phyloP scores from a whole-genome alignment of 2,888 invertebrate species.

The Chaetoderma sp. region DNA sequence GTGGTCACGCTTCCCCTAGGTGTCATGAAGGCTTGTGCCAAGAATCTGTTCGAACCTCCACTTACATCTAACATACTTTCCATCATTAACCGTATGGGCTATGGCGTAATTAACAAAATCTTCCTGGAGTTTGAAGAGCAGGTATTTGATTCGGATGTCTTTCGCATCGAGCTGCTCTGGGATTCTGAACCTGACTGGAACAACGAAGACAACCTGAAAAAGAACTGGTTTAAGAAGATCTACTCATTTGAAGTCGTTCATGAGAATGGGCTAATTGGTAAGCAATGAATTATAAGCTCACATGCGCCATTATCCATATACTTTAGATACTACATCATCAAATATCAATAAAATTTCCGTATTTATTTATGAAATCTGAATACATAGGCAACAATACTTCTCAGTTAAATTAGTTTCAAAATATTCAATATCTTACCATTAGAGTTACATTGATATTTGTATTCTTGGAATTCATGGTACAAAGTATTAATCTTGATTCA shows the following conservation, averaged over 20 bases:
- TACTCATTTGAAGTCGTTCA: constrained; percentile 93
- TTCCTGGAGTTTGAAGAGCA: constrained; percentile 91
- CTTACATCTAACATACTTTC: constrained; percentile 87
- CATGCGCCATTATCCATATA: not conserved
- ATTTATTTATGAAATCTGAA: no score
- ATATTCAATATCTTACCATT: no score
- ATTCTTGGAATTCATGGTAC: no score
- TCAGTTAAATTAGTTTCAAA: no score
- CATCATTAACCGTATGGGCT: constrained; percentile 85
- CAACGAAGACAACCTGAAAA: constrained; percentile 51
- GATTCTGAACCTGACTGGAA: constrained; percentile 41
- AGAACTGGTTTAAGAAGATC: constrained; percentile 90
- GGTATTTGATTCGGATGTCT: constrained; percentile 82
- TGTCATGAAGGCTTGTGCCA: constrained; percentile 83
- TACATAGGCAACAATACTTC: no score
- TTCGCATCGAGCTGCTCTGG: constrained; percentile 63
- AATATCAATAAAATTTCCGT: no score
- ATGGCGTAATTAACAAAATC: constrained; percentile 94
- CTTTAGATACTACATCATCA: no score
- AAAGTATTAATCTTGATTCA: no score
- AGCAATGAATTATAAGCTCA: no score
- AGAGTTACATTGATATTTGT: no score
- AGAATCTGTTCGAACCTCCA: constrained; percentile 82
- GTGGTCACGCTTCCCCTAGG: constrained; percentile 93
- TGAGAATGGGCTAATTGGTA: constrained; percentile 84